Base-by-base conservation (phyloP, 2,113 vertebrate species). In the Neodontobutis hainanensis region DNA sequence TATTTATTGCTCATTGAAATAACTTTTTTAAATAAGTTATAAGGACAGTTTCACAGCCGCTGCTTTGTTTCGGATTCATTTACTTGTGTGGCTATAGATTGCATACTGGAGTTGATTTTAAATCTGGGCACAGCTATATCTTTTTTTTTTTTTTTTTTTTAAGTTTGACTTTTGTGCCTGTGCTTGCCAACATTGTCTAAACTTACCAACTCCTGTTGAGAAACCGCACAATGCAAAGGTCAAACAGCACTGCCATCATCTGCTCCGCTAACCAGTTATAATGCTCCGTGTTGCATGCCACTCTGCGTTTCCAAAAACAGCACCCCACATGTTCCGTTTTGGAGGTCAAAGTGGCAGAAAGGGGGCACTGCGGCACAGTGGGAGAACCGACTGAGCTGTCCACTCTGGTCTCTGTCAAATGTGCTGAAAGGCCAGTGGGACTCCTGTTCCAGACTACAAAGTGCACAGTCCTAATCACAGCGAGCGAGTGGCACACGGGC, bases 381-480 rank as follows among this genome's bases (percentile, higher is more conserved):
- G 71, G 72, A 77, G 45, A 70, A 77, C 69, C 58, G 11, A 70
- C 68, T 68, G 80, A 65, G 61, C 52, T 8, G 49, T 79, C 72
- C 16, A 40, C 12, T 64, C 34, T 5, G 8, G 11, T 85, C 68
- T 63, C 51, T 64, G 11, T 83, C 45, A 77, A 56, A 70, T 73
- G 62, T 15, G 65, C 43, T 14, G 34, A 19, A 11, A 58, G 11
- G 19, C 4, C 56, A 9, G 38, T 19, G 56, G 36, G 36, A 58
- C n/a, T 43, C 56, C 38, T 42, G 56, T 15, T 58, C 6, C 56
- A 58, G 8, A 27, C 35, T 14, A 40, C 36, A 42, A 42, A 58
- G 36, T 58, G 56, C 56, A 58, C 40, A 58, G 38, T 57, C 40
- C 56, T 40, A 19, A 58, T 53, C 32, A 55, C 19, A 27, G 19